Base-by-base conservation (phyloP, 2,888 invertebrate genomes). In the Hydropsyche betteni region DNA sequence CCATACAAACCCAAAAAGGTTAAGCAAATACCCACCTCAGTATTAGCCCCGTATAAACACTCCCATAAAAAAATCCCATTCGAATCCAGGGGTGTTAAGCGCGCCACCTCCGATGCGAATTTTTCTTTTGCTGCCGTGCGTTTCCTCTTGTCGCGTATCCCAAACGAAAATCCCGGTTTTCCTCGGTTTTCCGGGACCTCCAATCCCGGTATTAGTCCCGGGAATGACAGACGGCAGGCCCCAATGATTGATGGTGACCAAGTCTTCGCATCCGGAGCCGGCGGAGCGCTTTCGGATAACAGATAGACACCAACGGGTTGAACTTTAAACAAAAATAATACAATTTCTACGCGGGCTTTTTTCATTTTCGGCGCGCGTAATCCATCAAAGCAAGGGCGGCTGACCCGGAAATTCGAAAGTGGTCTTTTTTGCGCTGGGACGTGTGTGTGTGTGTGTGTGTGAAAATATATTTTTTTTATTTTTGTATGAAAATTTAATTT, bases 221-320 rank as follows among this genome's bases (percentile, higher is more conserved):
- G 4, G 61, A 52, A 44, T 75, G 75, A 75, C 75, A 71, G 73
- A 68, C 61, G 70, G 64, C 64, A 33, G 51, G 34, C 61, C 71
- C 70, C 61, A 70, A 75, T 75, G 75, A 75, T 75, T 75, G 75
- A 75, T 75, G 75, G 53, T 50, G 33, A 38, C 51, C n/a, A 5
- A 12, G 8, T 16, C 58, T 36, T 38, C 44, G 14, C 69, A 69
- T 16, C 36, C 10, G 2, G 14, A 12, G 69, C 16, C 34, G n/a
- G 12, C n/a, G n/a, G n/a, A n/a, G n/a, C 2, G 44, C n/a, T n/a
- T 24, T n/a, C 38, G 69, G 36, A 69, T 24, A 24, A 44, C 50
- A 51, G 55, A 58, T 12, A 14, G 24, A 24, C 24, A 24, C 24
- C 24, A 24, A 24, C 51, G 14, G 72, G 51, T 51, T 14, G 70